These are phyloP conservation scores for Carassius carassius DNA, from an alignment of 2,113 vertebrate species.

Conservation along the genomic window DNA sequence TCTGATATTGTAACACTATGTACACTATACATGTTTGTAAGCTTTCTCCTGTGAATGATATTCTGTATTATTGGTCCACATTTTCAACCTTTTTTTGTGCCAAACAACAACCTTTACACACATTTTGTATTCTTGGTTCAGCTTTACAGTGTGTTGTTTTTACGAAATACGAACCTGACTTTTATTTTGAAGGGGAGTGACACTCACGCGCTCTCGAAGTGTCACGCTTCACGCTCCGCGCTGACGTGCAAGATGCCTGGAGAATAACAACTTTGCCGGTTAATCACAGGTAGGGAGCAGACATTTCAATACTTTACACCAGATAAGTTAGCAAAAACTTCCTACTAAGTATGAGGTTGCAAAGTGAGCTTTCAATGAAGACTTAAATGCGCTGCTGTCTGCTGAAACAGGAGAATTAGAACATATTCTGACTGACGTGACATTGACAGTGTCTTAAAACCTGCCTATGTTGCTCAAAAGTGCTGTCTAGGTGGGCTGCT, in stretches of 20 bases:
- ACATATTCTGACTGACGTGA: background rate
- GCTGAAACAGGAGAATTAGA: background rate
- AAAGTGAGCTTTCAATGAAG: background rate
- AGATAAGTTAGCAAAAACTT: background rate
- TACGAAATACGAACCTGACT: background rate
- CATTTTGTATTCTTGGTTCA: too few species aligned
- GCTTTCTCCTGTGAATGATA: too few species aligned
- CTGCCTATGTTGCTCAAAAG: background rate
- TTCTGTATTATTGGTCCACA: too few species aligned
- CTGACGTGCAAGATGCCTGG: background rate
- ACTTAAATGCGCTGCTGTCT: background rate
- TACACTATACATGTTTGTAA: too few species aligned
- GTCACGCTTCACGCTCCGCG: background rate
- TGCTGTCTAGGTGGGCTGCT: background rate
- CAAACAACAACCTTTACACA: too few species aligned
- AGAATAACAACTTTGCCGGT: conserved; percentile 3
- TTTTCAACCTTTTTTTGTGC: too few species aligned
- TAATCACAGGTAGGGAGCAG: background rate
- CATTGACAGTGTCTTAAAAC: background rate
- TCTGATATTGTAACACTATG: too few species aligned
- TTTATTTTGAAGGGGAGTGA: conserved; percentile 40
- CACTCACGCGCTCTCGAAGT: background rate
- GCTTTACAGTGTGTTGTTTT: too few species aligned
- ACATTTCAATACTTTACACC: too few species aligned
- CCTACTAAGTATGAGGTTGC: background rate